phyloP scores from a whole-genome alignment of 2,797 vertebrate species.

The Capromys pilorides region DNA sequence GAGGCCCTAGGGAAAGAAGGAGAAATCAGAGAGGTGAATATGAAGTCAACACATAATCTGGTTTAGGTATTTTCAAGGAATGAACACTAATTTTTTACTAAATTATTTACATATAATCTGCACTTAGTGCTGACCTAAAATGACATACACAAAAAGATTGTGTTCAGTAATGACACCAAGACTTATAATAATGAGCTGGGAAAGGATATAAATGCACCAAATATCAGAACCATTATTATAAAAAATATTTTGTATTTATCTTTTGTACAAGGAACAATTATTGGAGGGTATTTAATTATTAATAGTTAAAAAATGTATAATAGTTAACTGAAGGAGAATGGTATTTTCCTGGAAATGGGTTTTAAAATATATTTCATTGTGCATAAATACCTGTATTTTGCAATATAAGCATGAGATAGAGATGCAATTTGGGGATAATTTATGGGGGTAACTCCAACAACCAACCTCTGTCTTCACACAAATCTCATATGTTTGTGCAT shows the following conservation, averaged over 20 bases:
- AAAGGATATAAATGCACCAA: not conserved
- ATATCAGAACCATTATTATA: not conserved
- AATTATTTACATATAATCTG: constrained; percentile 42
- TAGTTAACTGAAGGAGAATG: not conserved
- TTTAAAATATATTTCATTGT: not conserved
- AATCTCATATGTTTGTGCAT: not conserved
- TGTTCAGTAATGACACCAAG: not conserved
- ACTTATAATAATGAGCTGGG: constrained; percentile 1
- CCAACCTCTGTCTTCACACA: not conserved
- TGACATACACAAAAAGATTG: not conserved
- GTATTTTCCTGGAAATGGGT: not conserved
- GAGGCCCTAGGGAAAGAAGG: not conserved
- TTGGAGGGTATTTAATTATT: constrained; percentile 6
- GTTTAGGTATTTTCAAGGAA: constrained; percentile 7
- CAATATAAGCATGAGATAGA: not conserved
- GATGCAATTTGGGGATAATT: not conserved
- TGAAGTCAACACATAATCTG: not conserved
- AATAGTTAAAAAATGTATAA: not conserved
- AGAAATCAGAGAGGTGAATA: not conserved
- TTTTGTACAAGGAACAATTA: constrained; percentile 47
- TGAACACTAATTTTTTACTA: not conserved
- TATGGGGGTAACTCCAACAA: not conserved
- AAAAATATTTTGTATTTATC: not conserved
- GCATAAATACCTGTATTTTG: not conserved
- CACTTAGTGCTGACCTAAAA: constrained; percentile 19